A percentile compares a stretch with the other conserved stretches of the same genome.
Evolutionary conservation across 2,888 invertebrate species (phyloP).

Genomic region (Strigamia transsilvanica): DNA sequence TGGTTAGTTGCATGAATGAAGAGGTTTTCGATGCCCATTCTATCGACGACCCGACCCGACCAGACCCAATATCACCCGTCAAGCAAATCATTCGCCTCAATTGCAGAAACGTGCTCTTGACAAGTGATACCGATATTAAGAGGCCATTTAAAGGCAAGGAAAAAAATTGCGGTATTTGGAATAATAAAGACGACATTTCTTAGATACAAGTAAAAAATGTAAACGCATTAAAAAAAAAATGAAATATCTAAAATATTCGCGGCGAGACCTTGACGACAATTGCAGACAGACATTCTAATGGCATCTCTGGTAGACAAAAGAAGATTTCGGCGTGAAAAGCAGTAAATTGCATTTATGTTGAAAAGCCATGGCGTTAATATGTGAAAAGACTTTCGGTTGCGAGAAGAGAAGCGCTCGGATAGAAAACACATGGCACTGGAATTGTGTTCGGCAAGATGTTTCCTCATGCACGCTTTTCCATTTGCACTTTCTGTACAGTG

Average conservation of each 20-base stretch:
- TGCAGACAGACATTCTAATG: neutral
- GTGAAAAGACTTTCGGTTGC: neutral
- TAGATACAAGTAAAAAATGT: neutral
- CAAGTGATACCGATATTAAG: neutral
- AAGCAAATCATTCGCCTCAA: neutral
- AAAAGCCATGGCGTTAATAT: neutral
- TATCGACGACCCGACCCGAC: neutral
- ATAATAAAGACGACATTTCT: neutral
- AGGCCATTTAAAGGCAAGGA: neutral
- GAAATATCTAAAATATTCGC: neutral
- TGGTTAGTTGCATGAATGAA: neutral
- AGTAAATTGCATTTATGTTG: neutral
- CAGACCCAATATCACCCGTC: neutral
- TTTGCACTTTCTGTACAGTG: neutral
- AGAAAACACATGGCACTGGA: neutral
- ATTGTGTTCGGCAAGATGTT: constrained; percentile 1
- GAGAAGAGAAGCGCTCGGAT: neutral
- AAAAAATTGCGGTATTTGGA: neutral
- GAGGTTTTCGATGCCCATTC: neutral
- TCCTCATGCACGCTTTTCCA: neutral
- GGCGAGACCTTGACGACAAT: constrained; percentile 3
- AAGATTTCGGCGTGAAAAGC: neutral
- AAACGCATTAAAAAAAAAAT: neutral
- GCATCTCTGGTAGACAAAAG: neutral
- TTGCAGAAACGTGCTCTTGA: neutral